Evolutionary conservation across 92 coral and sea anemone species (phyloP), one percentile per base, ranked within the genome.

Genomic region (Epizoanthus ramosus): DNA sequence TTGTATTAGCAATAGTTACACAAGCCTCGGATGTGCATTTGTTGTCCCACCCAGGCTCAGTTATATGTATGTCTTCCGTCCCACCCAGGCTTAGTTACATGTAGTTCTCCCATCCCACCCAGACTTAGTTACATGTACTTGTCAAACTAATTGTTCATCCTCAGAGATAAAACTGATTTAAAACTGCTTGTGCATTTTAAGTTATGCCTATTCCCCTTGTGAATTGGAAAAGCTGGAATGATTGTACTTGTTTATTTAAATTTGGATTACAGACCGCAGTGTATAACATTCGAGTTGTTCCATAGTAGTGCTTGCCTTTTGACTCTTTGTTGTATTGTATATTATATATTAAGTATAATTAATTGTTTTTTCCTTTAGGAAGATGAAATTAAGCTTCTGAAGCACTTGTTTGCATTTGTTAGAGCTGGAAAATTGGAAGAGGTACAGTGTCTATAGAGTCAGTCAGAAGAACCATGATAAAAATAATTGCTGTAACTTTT

Each of bases 371-470:
- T 7, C 14, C 79, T 68, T 21, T 67, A 97, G 99, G 99, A 97
- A 87, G 99, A 97, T 79, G 99, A 97, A 75, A 85, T 89, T 63
- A 92, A 94, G 68, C 88, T 97, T 53, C 82, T 97, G n/a, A 91
- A 87, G 79, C 95, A 97, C 81, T 47, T 97, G 69, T 97, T 97
- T 87, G 92, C 82, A 43, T 92, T 89, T 63, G 83, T 97, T 64
- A 90, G 99, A 79, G 99, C 99, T 23, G 99, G 99, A 41, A 97
- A 97, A 79, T 85, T 97, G 19, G 92, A 94, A 80, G 85, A 94
- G 96, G 99, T 96, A 74, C 43, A 37, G 43, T 37, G 43, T 37
- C 5, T 24, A 5, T 45, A 43, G 16, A 22, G 17, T 71, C 50
- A 1, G 45, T 7, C n/a, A 6, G 3, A 10, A 50, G 14, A 50